Evolutionary conservation across 2,888 invertebrate genomes (phyloP), one percentile per base, ranked within the genome.

Genomic region (Acanthosepion pharaonis): DNA sequence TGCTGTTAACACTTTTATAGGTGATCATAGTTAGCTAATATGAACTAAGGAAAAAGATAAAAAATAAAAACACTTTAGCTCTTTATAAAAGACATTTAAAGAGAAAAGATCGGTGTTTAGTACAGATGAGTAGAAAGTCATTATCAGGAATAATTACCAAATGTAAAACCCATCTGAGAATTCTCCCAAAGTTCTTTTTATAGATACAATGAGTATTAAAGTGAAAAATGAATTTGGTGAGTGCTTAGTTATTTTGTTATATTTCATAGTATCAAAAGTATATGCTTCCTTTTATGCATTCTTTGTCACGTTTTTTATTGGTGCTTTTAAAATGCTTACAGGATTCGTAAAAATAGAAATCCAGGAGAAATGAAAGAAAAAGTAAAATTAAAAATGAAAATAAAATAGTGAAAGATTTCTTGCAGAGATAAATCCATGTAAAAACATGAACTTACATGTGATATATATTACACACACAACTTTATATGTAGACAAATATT

Each of bases 321-420:
- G 78, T 78, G 15, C 78, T 78, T 78, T 78, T 33, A n/a, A 78
- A n/a, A 78, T 78, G 78, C 78, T 78, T n/a, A 78, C 15, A n/a
- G 78, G 78, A 78, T 78, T 78, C 78, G n/a, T 78, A 78, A 78
- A 78, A 78, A 78, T 78, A 78, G 78, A 78, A 78, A 78, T 78
- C n/a, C n/a, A 78, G 11, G 11, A n/a, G 78, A 18, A 8, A 78
- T n/a, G 15, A 33, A 78, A 78, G 33, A 78, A 33, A 15, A n/a
- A 78, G n/a, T n/a, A 78, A n/a, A n/a, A 78, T 33, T n/a, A n/a
- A 11, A 78, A 78, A n/a, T 78, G 0, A 78, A 78, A 78, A 78
- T 78, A n/a, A 78, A 33, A 78, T n/a, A 78, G 78, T 33, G 15
- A 78, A 78, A n/a, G 28, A 18, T n/a, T 78, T 78, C 78, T 78